Evolutionary conservation across 2,113 vertebrate genomes (phyloP).

Genomic region (Glareola pratincola): DNA sequence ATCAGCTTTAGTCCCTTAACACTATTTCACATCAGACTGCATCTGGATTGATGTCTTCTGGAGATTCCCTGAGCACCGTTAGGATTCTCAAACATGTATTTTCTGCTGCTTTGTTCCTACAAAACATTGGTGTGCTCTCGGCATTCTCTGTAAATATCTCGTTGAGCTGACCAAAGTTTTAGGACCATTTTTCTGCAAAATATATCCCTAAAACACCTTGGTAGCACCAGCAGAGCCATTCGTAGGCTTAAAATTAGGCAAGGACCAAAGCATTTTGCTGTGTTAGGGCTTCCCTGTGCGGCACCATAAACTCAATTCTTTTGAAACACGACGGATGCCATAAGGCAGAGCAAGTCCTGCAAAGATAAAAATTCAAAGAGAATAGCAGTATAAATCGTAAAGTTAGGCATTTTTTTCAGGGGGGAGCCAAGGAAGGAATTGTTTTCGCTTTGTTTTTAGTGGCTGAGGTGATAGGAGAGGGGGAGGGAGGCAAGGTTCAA

Average conservation of each 20-base stretch:
- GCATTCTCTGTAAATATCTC: background rate
- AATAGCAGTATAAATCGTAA: background rate
- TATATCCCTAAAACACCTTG: background rate
- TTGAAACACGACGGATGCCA: background rate
- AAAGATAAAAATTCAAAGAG: constrained; percentile 32
- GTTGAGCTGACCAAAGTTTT: background rate
- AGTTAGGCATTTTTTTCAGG: background rate
- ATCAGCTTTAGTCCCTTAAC: background rate
- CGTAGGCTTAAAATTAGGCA: background rate
- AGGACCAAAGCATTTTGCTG: background rate
- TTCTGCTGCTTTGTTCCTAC: background rate
- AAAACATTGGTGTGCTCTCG: background rate
- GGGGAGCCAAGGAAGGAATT: background rate
- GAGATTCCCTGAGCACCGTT: background rate
- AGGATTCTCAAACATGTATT: background rate
- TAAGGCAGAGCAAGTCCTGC: background rate
- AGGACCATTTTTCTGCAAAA: background rate
- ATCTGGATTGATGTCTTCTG: background rate
- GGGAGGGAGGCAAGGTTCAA: constrained; percentile 38
- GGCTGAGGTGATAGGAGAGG: constrained; percentile 27
- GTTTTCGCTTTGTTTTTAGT: background rate
- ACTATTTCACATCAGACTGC: background rate
- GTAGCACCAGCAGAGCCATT: background rate
- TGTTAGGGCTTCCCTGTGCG: background rate
- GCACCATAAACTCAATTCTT: background rate